Evolutionary conservation across 1,140 invertebrate genomes (phyloP).

Genomic region (Eciton burchellii): DNA sequence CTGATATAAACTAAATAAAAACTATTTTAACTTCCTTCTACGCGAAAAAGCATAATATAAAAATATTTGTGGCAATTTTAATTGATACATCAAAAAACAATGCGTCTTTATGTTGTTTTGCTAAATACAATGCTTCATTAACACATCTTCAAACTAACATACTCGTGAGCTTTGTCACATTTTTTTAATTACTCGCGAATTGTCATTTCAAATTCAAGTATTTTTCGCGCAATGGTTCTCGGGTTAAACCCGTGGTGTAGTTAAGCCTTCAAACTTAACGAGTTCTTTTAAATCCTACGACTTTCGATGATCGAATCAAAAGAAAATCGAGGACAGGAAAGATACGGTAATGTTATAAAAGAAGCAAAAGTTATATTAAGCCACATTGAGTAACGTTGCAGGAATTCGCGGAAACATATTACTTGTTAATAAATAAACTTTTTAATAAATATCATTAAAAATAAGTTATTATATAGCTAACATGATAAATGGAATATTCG

Average conservation of each 20-base stretch:
- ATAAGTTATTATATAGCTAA: conserved; percentile 8
- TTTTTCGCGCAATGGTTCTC: conserved; percentile 1
- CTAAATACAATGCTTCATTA: background rate
- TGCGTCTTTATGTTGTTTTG: background rate
- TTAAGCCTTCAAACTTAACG: conserved; percentile 36
- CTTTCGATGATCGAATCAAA: conserved; percentile 19
- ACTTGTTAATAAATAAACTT: conserved; percentile 30
- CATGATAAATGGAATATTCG: conserved; percentile 3
- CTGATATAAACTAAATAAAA: no score
- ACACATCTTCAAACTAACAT: background rate
- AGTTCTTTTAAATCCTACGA: conserved; percentile 35
- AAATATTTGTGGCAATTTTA: background rate
- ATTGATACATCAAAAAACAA: background rate
- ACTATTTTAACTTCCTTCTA: background rate
- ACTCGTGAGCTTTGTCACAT: background rate
- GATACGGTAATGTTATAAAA: background rate
- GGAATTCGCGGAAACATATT: background rate
- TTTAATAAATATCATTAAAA: conserved; percentile 30
- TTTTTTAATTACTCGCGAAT: background rate
- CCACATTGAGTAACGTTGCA: background rate
- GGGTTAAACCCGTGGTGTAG: conserved; percentile 17
- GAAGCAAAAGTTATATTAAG: conserved; percentile 32
- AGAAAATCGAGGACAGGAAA: conserved; percentile 11
- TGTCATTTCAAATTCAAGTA: conserved; percentile 17
- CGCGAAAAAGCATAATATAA: background rate